Evolutionary conservation across 2,113 vertebrate genomes (phyloP), one percentile per base, ranked within the genome.

Genomic region (Vulpes vulpes): DNA sequence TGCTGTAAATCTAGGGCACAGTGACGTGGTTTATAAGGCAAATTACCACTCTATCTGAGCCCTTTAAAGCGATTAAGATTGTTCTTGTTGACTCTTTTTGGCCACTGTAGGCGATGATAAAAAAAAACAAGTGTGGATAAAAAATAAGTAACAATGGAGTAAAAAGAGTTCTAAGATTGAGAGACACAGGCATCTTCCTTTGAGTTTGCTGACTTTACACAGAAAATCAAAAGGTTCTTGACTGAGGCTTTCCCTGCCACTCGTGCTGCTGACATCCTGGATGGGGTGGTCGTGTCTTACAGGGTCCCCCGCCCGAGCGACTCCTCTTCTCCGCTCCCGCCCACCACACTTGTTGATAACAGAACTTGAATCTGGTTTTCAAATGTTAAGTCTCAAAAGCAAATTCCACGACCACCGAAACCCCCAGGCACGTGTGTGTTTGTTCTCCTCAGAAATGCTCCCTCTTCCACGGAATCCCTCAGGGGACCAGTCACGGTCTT

Each of bases 1-100:
- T 55, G 87, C 90, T 55, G 69, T 98, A 98, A 98, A 98, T 98
- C 97, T 95, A 57, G 3, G 57, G 14, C 89, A 55, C 62, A 32
- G 93, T 53, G 98, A 97, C 0, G 76, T 81, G 95, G 82, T 93
- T 96, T 96, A 92, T 94, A 94, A 96, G 96, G 95, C 96, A 83
- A 97, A 96, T 98, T 93, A 95, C 97, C 84, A 67, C 87, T 96
- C 95, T 57, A 71, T 60, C 19, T 53, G 95, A 67, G 73, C 81
- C 79, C 74, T 96, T 95, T 51, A 80, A 62, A 97, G 84, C 20
- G n/a, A 96, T 93, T 94, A 84, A 90, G 49, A 84, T 22, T 59
- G 91, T 60, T 86, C 79, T 19, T 79, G 65, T 95, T 89, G 82
- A 73, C 43, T 91, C 59, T 81, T 76, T 95, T 95, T 79, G 86